Percentiles rank a stretch among this genome's conserved stretches.
These are phyloP conservation scores for Meleagris gallopavo DNA, from an alignment of 2,113 vertebrate species.

Conservation along the genomic window DNA sequence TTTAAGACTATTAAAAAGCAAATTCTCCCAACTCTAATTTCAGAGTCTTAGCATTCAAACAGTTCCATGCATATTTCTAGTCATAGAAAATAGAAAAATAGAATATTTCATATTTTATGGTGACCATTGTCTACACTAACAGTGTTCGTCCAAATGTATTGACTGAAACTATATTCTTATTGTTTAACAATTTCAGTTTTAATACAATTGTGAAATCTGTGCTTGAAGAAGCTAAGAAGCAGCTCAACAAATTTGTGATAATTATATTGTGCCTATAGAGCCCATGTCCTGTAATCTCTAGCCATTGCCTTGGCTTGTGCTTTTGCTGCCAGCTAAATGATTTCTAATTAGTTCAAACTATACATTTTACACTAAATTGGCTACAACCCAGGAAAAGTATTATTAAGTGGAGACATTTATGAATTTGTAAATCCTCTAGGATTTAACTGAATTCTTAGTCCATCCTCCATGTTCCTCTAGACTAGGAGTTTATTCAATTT, in stretches of 20 bases:
- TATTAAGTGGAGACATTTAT: slow-evolving; percentile 38
- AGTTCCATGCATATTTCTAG: neutral
- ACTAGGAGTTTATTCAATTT: neutral
- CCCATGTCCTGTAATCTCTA: slow-evolving; percentile 2
- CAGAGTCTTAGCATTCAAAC: neutral
- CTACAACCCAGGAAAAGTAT: slow-evolving; percentile 11
- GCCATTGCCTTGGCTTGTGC: neutral
- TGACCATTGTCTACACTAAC: neutral
- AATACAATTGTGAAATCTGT: neutral
- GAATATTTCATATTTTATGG: too few relatives aligned
- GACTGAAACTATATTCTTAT: neutral
- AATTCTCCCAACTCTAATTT: neutral
- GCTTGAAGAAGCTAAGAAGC: neutral
- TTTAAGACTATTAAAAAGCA: neutral
- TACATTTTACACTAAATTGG: slow-evolving; percentile 1
- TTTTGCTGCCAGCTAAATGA: slow-evolving; percentile 34
- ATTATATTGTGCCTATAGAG: neutral
- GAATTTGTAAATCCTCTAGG: neutral
- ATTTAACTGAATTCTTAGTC: neutral
- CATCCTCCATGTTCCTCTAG: neutral
- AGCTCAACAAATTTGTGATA: neutral
- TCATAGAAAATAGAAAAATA: too few relatives aligned
- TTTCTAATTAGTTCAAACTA: slow-evolving; percentile 45
- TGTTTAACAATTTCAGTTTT: neutral
- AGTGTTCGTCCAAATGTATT: neutral